phyloP scores from a whole-genome alignment of 2,113 vertebrate genomes.

The Dolichotis patagonum region DNA sequence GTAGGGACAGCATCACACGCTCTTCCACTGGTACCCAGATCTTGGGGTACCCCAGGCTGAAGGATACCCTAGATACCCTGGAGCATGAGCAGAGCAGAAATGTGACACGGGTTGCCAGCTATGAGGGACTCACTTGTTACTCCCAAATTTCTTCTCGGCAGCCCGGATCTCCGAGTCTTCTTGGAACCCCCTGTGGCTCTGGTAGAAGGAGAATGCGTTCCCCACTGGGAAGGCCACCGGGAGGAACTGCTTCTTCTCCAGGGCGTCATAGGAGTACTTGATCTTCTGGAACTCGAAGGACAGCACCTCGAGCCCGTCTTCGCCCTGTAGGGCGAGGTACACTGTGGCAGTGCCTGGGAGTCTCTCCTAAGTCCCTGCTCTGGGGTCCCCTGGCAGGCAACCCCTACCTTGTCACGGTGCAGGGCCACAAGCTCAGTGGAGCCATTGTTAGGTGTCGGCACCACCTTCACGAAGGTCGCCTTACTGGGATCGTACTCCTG shows the following conservation, averaged over 20 bases:
- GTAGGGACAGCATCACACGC: background rate
- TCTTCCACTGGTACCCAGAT: background rate
- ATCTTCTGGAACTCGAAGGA: slow-evolving; percentile 98
- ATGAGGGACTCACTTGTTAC: slow-evolving; percentile 87
- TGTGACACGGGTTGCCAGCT: background rate
- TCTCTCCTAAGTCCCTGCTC: background rate
- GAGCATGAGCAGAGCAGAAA: background rate
- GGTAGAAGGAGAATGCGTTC: slow-evolving; percentile 90
- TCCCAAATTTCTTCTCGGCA: slow-evolving; percentile 93
- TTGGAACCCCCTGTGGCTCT: slow-evolving; percentile 93
- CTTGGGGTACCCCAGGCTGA: background rate
- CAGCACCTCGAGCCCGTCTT: slow-evolving; percentile 88
- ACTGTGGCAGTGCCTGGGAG: background rate
- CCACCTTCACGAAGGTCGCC: slow-evolving; percentile 94
- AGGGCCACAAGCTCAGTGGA: slow-evolving; percentile 94
- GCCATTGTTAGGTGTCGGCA: slow-evolving; percentile 96
- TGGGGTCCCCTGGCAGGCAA: no score
- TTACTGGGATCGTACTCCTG: slow-evolving; percentile 92
- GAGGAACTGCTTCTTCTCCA: slow-evolving; percentile 91
- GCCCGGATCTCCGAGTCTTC: slow-evolving; percentile 92
- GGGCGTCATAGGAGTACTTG: slow-evolving; percentile 91
- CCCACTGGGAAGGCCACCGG: slow-evolving; percentile 92
- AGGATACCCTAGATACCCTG: background rate
- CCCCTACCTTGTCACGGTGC: slow-evolving; percentile 92
- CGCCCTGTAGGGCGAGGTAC: slow-evolving; percentile 85